Base-by-base conservation (phyloP, 2,888 invertebrate species). In the Meganola albula region DNA sequence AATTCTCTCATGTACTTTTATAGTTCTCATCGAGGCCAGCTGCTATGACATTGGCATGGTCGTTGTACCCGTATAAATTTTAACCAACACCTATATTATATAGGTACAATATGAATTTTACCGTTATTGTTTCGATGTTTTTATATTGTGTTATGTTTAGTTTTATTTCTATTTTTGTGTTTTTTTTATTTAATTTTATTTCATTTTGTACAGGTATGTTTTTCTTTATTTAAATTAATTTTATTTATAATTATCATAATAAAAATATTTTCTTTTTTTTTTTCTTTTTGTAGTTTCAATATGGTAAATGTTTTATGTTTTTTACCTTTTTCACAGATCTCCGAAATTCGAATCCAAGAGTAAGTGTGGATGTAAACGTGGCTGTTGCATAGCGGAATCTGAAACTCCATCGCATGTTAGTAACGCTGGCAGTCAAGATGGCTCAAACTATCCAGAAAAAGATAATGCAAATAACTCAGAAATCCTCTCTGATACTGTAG, bases 21-120 rank as follows among this genome's bases (percentile, higher is more conserved):
- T 50, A 40, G 43, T 37, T 27, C 29, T 8, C 27, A 11, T 44
- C 46, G 42, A 46, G 66, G 68, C 69, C 71, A 70, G 63, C 63
- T 53, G 43, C 57, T 46, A 52, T 53, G 45, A 48, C 48, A 59
- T 60, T 75, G 76, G 70, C 72, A 71, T 53, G 55, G 48, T 40
- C 33, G 43, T 56, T 53, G 58, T 26, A 48, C 48, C 45, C 48
- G 53, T 53, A 35, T 34, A 12, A 27, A 14, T 44, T 53, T 60
- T 52, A 48, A 44, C 66, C 65, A 71, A 62, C 20, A 16, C 16
- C 16, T 16, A 16, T 5, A 16, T n/a, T n/a, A n/a, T n/a, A n/a
- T n/a, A n/a, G n/a, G n/a, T n/a, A n/a, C 4, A 16, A 16, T 16
- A 16, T 16, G 16, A 16, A 4, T 16, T 16, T 16, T 6, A n/a